These are phyloP conservation scores for Dynastes grantii DNA, from an alignment of 2,888 invertebrate genomes.

Conservation along the genomic window DNA sequence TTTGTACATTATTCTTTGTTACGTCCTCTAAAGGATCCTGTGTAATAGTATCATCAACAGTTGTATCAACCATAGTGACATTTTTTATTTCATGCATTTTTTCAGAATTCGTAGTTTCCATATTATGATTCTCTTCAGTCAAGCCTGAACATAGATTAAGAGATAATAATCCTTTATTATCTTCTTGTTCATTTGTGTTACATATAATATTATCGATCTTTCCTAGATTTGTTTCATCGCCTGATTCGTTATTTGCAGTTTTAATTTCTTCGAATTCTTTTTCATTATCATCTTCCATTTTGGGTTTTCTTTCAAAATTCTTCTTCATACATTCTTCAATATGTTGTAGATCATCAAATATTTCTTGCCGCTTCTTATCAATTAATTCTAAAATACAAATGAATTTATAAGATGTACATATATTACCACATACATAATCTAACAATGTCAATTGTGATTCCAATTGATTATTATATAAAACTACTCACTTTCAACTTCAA, in stretches of 20 bases:
- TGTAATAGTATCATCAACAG: not conserved
- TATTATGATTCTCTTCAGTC: conserved; percentile 9
- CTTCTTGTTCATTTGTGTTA: conserved; percentile 14
- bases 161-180: not conserved
- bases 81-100: not conserved
- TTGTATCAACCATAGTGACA: not conserved
- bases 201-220: not conserved
- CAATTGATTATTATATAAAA: conserved; percentile 44
- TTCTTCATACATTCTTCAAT: conserved; percentile 75
- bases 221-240: conserved; percentile 23
- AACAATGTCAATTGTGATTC: conserved; percentile 74
- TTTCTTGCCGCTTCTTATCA: conserved; percentile 76
- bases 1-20: conserved; percentile 27
- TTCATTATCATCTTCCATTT: conserved; percentile 57
- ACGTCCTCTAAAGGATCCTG: conserved; percentile 4
- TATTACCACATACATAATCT: no score
- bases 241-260: conserved; percentile 11
- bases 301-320: conserved; percentile 65
- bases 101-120: conserved; percentile 13
- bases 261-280: conserved; percentile 35
- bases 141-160: not conserved
- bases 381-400: conserved; percentile 74
- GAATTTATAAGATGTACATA: no score
- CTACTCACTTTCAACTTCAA: conserved; percentile 77
- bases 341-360: conserved; percentile 77